Base-by-base conservation (phyloP, 2,113 vertebrate genomes). In the Onychostruthus taczanowskii region DNA sequence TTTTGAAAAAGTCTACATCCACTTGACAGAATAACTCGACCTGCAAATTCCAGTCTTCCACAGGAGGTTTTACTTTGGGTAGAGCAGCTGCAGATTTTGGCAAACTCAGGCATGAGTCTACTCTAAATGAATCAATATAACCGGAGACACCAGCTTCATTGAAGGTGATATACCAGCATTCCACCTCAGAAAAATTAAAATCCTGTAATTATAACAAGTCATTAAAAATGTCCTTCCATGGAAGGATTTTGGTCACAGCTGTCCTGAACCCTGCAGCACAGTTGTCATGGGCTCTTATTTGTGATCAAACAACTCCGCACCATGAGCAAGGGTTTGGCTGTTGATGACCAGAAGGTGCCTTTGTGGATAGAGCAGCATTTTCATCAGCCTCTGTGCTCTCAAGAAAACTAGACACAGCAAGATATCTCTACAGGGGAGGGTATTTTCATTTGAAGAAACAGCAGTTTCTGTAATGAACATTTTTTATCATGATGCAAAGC, bases 401-500 rank as follows among this genome's bases (percentile, higher is more conserved):
- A 69, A 46, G 47, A 86, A 84, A 94, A 67, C 83, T 87, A 66
- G 58, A 35, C 58, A 49, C 52, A 91, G 75, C 49, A 77, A 59
- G 67, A 5, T 81, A 10, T 35, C 52, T 85, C 93, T 61, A 15
- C 28, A 49, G 55, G 49, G 27, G 50, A 74, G 8, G 12, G 11
- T 27, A 27, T 92, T 95, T 96, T 95, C 86, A 88, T 96, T 91
- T 95, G 73, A 64, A 79, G 68, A 92, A 86, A 41, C 56, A 73
- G 35, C 50, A 56, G 11, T 84, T 96, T 83, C 52, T 7, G 0
- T 96, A 97, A 96, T 87, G 47, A 97, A 84, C 56, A 18, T 84
- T 86, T 82, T 68, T 68, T 66, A 72, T 78, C 62, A 44, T 67
- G 55, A 63, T 78, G 55, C 66, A 85, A 84, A 96, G 39, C 15